Evolutionary conservation across 1,140 invertebrate species (phyloP).

Genomic region (Drosophila bifasciata): DNA sequence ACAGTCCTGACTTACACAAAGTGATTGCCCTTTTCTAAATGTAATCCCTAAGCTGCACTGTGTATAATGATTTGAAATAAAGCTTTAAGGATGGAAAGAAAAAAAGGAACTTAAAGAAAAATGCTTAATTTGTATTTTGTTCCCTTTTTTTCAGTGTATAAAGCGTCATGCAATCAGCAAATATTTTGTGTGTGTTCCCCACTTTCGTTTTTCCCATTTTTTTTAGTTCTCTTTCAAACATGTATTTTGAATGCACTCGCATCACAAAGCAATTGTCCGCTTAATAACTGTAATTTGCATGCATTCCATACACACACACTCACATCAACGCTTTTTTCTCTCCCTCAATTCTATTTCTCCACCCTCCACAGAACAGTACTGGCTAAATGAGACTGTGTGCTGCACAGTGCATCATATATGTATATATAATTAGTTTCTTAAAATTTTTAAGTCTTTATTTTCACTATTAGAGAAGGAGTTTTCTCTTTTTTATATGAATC

Average conservation of each 20-base stretch:
- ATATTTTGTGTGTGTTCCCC: constrained; percentile 17
- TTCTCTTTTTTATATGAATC: no score
- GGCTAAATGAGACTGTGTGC: no score
- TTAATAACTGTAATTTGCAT: constrained; percentile 54
- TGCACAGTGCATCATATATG: no score
- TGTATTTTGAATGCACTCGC: constrained; percentile 39
- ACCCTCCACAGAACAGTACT: constrained; percentile 23
- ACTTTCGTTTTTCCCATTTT: constrained; percentile 19
- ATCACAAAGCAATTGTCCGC: constrained; percentile 31
- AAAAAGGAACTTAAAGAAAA: no score
- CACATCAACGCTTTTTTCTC: constrained; percentile 19
- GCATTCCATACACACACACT: constrained; percentile 29
- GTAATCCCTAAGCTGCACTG: constrained; percentile 27
- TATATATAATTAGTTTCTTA: no score
- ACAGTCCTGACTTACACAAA: no score
- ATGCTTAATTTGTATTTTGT: no score
- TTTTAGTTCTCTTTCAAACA: constrained; percentile 13
- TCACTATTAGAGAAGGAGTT: no score
- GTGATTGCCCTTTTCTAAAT: constrained; percentile 9
- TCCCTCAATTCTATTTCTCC: no score
- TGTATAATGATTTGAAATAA: neutral
- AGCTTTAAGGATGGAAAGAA: no score
- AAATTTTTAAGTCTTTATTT: no score
- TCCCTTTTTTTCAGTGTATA: no score
- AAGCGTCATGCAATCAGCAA: constrained; percentile 1